Evolutionary conservation across 2,113 vertebrate genomes (phyloP), one percentile per base, ranked within the genome.

Genomic region (Tyrannus savana): DNA sequence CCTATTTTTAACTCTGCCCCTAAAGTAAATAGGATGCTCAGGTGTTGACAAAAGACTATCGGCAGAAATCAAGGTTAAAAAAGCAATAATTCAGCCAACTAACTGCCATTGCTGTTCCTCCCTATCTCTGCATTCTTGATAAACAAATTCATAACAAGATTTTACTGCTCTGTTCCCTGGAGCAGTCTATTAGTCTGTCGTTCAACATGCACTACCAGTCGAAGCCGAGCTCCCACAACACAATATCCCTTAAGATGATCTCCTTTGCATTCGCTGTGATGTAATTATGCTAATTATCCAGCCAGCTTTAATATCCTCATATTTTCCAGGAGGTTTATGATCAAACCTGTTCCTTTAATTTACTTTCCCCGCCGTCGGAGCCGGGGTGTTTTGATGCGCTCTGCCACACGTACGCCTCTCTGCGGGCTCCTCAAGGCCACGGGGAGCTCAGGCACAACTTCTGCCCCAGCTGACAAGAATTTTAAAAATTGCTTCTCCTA

Each of bases 251-350:
- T 17, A n/a, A 95, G 96, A 88, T 44, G 47, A 90, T 89, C 92
- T 93, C 90, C 69, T 96, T 92, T 95, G 95, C 95, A 95, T 97
- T 67, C 1, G 1, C 92, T 42, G 6, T 80, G 89, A 94, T 89
- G 95, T 86, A 95, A 96, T 94, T 94, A 82, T 68, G 97, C 94
- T 96, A 95, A 95, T 95, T 93, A 94, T 25, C 78, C 71, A 88
- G 78, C 91, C 84, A 3, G 84, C 56, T 89, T 88, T 95, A 82
- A 90, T 94, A 93, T 64, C 91, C 75, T 64, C 88, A 10, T 58
- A 14, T 91, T 93, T 97, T 94, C 89, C 75, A 52, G 71, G 66
- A 90, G 31, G 53, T 90, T 97, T 91, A 96, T 22, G 87, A 96
- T 66, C 89, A 91, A 91, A 92, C 85, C 91, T 94, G 89, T 92